Evolutionary conservation across 2,888 invertebrate species (phyloP), one percentile per base, ranked within the genome.

Genomic region (Conistra vaccinii): DNA sequence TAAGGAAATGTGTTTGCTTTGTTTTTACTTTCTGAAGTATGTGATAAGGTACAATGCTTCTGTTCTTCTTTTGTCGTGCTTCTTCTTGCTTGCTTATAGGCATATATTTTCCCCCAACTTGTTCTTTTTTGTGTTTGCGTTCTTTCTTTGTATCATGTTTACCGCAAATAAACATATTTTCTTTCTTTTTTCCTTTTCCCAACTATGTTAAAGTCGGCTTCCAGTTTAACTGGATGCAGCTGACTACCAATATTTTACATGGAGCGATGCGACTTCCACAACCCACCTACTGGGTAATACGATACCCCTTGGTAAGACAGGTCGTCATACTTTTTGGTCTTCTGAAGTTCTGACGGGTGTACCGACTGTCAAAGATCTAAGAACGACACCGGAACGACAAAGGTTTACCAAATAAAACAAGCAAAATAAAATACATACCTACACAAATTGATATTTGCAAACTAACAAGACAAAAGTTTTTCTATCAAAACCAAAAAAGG

Each of bases 401-500:
- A 14, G 14, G 55, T 60, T 7, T 12, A 48, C 3, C 9, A 66
- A 61, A 20, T 26, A 67, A 14, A 29, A 51, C 4, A 32, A 17
- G 10, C 20, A n/a, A 35, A 60, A 58, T 60, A n/a, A 60, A 35
- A 60, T 10, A 35, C 12, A 60, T 58, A 7, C 10, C 2, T n/a
- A n/a, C 32, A 35, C 12, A 61, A 61, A 67, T n/a, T 20, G 3
- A 35, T n/a, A 35, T 32, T 20, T 32, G 10, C 6, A 60, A 67
- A 55, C 29, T 9, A 17, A 29, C 23, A 65, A 32, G 14, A 29
- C 7, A 48, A 55, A 29, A 23, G 23, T 65, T 55, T 29, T 65
- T 65, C 57, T 65, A 65, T 65, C 29, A 65, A 65, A 32, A 17
- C 23, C 20, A 32, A 32, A n/a, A 66, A 60, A 66, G 61, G 26